Evolutionary conservation across 2,113 vertebrate species (phyloP), one percentile per base, ranked within the genome.

Genomic region (Chroicocephalus ridibundus): DNA sequence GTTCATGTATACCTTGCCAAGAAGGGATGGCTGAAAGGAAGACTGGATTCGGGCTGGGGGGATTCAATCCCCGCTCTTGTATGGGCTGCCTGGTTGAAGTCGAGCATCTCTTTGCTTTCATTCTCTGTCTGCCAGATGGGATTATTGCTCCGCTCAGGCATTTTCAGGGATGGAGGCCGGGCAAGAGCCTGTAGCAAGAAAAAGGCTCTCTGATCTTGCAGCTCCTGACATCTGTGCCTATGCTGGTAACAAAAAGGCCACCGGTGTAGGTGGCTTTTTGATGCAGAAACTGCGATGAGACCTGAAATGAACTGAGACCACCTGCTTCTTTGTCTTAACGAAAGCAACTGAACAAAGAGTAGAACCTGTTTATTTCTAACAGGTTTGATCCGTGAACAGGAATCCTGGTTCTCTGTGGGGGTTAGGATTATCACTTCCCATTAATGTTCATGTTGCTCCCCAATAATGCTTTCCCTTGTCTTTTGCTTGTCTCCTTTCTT

Each of bases 51-150:
- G 17, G 64, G 12, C 27, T 57, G n/a, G 2, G 31, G 26, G 36
- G 19, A 24, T 77, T 90, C 77, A 57, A 15, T 19, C 46, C 31
- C 58, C 8, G 7, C 26, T 77, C 52, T 83, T 4, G 0, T 40
- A 11, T 0, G 6, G 27, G 62, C 31, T 76, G 70, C 65, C 24
- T 27, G 11, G 24, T 27, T 1, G 1, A 66, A 47, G 32, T 49
- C 3, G 2, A 88, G 51, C 47, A 62, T 78, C 0, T 0, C n/a
- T 92, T 82, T 54, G 29, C n/a, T 65, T 52, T 60, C 5, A 1
- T 62, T 94, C 55, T 26, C 32, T 15, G 22, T 49, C 71, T 88
- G 42, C 65, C 80, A 71, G 18, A 54, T 15, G 40, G 65, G 47
- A 89, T 93, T 81, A 31, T n/a, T 7, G 5, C 42, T 92, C 66